Conservation (phyloP, 37 sponge, comb jelly and placozoan genomes). For the Theonella swinhoei region DNA sequence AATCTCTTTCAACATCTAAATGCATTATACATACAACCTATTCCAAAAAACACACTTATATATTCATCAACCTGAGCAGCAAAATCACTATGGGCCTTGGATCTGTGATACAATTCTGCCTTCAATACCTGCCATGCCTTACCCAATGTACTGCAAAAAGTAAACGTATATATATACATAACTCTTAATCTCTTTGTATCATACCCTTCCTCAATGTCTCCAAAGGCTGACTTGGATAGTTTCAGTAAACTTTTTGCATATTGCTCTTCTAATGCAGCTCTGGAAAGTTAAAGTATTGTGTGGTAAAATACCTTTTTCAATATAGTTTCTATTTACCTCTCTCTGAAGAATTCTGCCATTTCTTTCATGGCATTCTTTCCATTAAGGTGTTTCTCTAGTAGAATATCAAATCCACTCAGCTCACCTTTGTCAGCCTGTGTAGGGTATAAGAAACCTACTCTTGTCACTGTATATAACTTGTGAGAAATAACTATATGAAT, state of each 20-base stretch:
- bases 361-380: slow-evolving; percentile 78
- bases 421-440: slow-evolving; percentile 65
- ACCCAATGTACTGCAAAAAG: slow-evolving; percentile 49
- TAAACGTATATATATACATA: background rate
- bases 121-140: slow-evolving; percentile 74
- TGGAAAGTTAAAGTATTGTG: slow-evolving; percentile 4
- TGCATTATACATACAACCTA: too few relatives aligned
- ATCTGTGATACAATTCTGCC: slow-evolving; percentile 50
- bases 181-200: background rate
- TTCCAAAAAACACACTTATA: too few relatives aligned
- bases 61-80: slow-evolving; percentile 65
- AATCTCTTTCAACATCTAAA: slow-evolving; percentile 44
- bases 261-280: slow-evolving; percentile 78
- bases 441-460: background rate
- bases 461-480: background rate
- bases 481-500: background rate
- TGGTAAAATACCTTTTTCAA: background rate
- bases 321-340: slow-evolving; percentile 41
- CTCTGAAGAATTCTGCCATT: slow-evolving; percentile 77
- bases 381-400: slow-evolving; percentile 58
- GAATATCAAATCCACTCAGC: slow-evolving; percentile 71
- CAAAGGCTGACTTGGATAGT: slow-evolving; percentile 74
- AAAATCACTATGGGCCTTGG: slow-evolving; percentile 67
- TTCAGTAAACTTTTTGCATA: slow-evolving; percentile 64
- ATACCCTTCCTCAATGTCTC: slow-evolving; percentile 79